Evolutionary conservation across 1,140 invertebrate species (phyloP), one percentile per base, ranked within the genome.

Genomic region (Saccostrea glomerata): DNA sequence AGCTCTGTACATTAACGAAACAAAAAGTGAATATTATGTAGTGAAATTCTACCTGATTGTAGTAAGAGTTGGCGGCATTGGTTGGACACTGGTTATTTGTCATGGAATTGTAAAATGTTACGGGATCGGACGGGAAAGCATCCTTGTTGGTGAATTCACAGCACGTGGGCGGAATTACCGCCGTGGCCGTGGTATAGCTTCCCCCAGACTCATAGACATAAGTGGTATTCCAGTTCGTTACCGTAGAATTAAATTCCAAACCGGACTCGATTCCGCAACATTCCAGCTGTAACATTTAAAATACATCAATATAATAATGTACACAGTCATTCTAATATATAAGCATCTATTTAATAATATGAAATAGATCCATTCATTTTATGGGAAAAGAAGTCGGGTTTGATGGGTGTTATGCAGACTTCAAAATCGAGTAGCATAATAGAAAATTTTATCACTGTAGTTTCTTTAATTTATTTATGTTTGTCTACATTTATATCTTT

Each of bases 191-290:
- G 40, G 87, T 83, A 54, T 89, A 88, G 25, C 23, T 84, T n/a
- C 87, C 86, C n/a, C 88, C 83, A 9, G 47, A 23, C 63, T 87
- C 56, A 58, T 87, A 89, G 13, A 66, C 88, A 30, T 89, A 89
- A 4, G 88, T 86, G 25, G 66, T 89, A 55, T 90, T 90, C 90
- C 90, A 90, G 40, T 82, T 88, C 13, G 58, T 73, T 1, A 84
- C 84, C 13, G 86, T 85, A 6, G 84, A 77, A 36, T 77, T 85
- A 17, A 82, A 90, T 58, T 90, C 86, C 40, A 84, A 60, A 20
- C 83, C 73, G 23, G 60, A 87, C 20, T 47, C 77, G 1, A 88
- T 85, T 20, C 89, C 89, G 55, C 89, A 90, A 36, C 89, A 90
- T 73, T 88, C 7, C 11, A 89, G 85, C 88, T 89, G 70, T 20